phyloP scores from a whole-genome alignment of 2,113 vertebrate genomes.

The Craseonycteris thonglongyai region DNA sequence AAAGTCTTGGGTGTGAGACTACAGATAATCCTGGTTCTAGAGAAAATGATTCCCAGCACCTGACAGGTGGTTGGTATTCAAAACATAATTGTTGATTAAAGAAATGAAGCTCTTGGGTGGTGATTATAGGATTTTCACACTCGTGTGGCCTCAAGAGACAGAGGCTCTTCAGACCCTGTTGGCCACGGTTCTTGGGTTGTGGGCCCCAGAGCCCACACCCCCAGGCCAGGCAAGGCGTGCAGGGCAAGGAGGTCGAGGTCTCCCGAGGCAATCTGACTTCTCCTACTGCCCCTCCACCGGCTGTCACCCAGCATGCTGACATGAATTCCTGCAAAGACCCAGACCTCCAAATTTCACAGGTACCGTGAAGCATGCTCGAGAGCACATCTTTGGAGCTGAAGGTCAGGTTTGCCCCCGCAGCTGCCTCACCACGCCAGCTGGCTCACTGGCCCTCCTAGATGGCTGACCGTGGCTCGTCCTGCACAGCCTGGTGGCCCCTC shows the following conservation, averaged over 20 bases:
- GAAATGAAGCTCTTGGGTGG: not conserved
- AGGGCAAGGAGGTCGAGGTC: not conserved
- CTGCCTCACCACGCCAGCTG: not conserved
- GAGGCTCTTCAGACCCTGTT: not conserved
- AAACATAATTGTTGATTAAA: not conserved
- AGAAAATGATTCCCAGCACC: not conserved
- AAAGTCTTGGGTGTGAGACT: not conserved
- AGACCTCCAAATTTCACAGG: not conserved
- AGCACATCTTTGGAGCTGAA: not conserved
- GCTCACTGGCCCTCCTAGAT: not conserved
- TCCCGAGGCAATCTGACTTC: not conserved
- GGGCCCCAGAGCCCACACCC: not conserved
- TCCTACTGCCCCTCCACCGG: not conserved
- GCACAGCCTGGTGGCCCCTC: accelerated
- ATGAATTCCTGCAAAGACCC: not conserved
- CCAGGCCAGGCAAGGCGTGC: accelerated
- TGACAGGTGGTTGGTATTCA: not conserved
- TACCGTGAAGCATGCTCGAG: not conserved
- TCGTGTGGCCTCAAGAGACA: not conserved
- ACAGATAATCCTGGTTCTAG: not conserved
- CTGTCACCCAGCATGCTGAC: not conserved
- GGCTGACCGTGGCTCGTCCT: not conserved
- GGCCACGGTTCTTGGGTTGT: not conserved
- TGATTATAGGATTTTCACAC: not conserved
- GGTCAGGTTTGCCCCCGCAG: not conserved